phyloP scores from a whole-genome alignment of 1,140 invertebrate genomes.

The Grapholita molesta region DNA sequence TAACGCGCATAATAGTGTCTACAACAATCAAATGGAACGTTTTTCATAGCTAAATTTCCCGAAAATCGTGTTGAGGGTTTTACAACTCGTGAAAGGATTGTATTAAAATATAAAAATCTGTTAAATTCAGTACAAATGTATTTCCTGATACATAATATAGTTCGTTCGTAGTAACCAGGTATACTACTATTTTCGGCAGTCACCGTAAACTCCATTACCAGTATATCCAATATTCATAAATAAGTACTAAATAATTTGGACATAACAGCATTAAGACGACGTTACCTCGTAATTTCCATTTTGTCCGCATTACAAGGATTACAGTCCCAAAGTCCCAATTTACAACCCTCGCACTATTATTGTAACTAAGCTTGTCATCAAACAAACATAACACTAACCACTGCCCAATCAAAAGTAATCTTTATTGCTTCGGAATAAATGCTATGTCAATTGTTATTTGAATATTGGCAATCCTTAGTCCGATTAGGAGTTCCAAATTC shows the following conservation, averaged over 20 bases:
- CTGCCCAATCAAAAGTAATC: not conserved
- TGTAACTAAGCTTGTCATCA: constrained; percentile 70
- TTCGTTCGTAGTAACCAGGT: no score
- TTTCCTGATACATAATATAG: no score
- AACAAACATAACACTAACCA: not conserved
- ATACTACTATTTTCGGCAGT: not conserved
- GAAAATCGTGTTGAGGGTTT: no score
- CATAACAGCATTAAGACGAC: constrained; percentile 26
- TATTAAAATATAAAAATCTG: no score
- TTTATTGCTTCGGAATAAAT: not conserved
- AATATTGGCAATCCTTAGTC: constrained; percentile 42
- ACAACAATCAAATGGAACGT: not conserved
- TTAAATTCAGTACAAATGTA: no score
- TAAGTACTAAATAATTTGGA: not conserved
- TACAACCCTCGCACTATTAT: constrained; percentile 44
- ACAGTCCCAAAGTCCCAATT: constrained; percentile 39
- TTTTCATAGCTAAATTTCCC: no score
- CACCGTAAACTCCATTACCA: not conserved
- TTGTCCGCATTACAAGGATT: constrained; percentile 46
- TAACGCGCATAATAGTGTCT: not conserved
- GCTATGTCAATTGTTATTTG: not conserved
- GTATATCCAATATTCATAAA: constrained; percentile 8
- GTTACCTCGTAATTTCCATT: constrained; percentile 49
- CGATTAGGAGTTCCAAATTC: constrained; percentile 60
- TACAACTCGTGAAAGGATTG: no score